A percentile compares a stretch with the other conserved stretches of the same genome.
phyloP scores from a whole-genome alignment of 2,113 vertebrate species.

The Callipepla californica region DNA sequence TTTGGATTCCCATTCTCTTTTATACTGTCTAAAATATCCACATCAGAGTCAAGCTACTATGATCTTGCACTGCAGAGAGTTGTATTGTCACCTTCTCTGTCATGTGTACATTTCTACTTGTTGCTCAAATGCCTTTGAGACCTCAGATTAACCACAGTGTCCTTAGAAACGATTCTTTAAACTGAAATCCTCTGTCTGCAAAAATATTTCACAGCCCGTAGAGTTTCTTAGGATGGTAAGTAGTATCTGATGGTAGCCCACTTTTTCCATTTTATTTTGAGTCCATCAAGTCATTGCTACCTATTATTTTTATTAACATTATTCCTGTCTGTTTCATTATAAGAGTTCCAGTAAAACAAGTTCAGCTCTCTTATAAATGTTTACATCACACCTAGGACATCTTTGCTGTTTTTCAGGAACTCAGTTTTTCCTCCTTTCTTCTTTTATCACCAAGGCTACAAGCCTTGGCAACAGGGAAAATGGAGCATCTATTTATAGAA shows the following conservation, averaged over 20 bases:
- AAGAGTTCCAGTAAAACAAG: neutral
- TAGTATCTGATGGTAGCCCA: neutral
- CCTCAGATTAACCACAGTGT: neutral
- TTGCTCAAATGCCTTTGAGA: neutral
- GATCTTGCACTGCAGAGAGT: neutral
- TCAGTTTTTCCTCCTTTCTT: conserved; percentile 4
- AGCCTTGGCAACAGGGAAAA: conserved; percentile 66
- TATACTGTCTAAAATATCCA: neutral
- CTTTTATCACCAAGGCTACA: conserved; percentile 70
- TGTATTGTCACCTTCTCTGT: neutral
- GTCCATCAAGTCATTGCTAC: accelerated
- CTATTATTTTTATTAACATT: neutral
- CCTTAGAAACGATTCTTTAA: neutral
- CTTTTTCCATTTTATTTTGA: neutral
- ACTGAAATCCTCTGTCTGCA: neutral
- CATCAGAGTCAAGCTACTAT: neutral
- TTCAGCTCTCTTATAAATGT: neutral
- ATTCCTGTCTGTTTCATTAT: neutral
- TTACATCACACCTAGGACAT: neutral
- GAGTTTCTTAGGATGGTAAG: neutral
- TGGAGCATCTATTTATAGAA: conserved; percentile 67
- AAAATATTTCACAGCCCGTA: neutral
- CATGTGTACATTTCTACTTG: neutral
- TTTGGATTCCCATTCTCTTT: neutral
- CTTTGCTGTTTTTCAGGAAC: neutral